phyloP scores from a whole-genome alignment of 2,888 invertebrate genomes.

The Mechanitis messenoides region DNA sequence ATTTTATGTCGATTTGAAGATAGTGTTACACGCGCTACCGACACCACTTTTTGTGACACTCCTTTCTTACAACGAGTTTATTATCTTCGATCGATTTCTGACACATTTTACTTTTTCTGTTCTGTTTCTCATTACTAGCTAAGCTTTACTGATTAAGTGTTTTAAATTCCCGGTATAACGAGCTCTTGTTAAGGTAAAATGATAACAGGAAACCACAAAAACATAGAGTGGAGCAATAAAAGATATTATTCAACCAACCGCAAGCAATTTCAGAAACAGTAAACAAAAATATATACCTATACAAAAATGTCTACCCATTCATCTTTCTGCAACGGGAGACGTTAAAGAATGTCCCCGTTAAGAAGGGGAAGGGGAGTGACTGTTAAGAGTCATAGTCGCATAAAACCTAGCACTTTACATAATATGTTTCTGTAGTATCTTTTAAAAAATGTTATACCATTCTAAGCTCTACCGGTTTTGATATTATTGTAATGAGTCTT shows the following conservation, averaged over 20 bases:
- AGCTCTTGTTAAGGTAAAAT: constrained; percentile 42
- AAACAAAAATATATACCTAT: constrained; percentile 71
- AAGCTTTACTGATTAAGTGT: constrained; percentile 23
- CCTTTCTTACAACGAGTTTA: constrained; percentile 67
- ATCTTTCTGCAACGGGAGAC: constrained; percentile 71
- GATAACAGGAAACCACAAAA: constrained; percentile 62
- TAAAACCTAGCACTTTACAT: constrained; percentile 32
- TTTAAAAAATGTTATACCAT: constrained; percentile 30
- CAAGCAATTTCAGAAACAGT: constrained; percentile 61
- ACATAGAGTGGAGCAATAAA: constrained; percentile 56
- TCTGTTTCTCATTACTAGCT: constrained; percentile 44
- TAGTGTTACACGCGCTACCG: constrained; percentile 75
- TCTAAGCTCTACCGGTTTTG: constrained; percentile 33
- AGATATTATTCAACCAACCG: constrained; percentile 66
- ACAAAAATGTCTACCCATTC: constrained; percentile 73
- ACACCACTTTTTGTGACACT: constrained; percentile 72
- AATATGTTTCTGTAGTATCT: constrained; percentile 11
- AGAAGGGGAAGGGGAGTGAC: constrained; percentile 62
- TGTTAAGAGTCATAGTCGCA: constrained; percentile 55
- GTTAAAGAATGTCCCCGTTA: constrained; percentile 73
- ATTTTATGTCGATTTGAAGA: constrained; percentile 74
- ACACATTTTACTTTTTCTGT: constrained; percentile 40
- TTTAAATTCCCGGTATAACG: constrained; percentile 20
- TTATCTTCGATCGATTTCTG: constrained; percentile 62
- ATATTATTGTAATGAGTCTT: constrained; percentile 38